These are phyloP conservation scores for Leptodactylus fuscus DNA, from an alignment of 2,113 vertebrate species.

Conservation along the genomic window DNA sequence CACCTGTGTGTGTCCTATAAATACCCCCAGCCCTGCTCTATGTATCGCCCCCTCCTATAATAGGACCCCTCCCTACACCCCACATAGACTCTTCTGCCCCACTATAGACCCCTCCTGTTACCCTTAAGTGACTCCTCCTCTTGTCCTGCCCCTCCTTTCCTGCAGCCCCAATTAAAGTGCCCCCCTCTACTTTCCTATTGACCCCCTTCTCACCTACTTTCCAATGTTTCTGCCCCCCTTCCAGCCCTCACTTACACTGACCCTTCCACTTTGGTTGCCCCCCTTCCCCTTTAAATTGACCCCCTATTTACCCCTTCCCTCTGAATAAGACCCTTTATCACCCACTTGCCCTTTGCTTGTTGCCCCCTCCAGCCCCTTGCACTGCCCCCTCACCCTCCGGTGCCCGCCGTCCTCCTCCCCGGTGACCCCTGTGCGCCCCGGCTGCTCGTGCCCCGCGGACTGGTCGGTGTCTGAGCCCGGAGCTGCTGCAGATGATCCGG, in stretches of 20 bases:
- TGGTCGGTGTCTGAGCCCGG: not conserved
- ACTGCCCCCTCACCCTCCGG: not conserved
- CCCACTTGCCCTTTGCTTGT: not conserved
- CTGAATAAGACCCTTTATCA: not conserved
- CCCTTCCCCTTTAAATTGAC: not conserved
- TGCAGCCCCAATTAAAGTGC: no score
- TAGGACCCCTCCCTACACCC: not conserved
- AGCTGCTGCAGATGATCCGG: not conserved
- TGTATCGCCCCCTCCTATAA: not conserved
- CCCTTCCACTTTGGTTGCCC: no score
- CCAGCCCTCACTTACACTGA: no score
- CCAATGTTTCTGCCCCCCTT: no score
- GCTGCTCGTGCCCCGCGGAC: not conserved
- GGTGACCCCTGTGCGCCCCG: not conserved
- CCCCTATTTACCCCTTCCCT: not conserved
- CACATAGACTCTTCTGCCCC: not conserved
- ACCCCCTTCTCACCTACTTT: no score
- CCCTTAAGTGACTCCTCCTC: not conserved
- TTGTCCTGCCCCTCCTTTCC: not conserved
- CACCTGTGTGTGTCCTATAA: not conserved
- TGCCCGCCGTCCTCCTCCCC: not conserved
- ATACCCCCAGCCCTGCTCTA: not conserved
- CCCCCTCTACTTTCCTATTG: no score
- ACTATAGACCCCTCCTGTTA: not conserved
- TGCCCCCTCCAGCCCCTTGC: not conserved